Conservation (phyloP, 1,140 invertebrate genomes). For the Oreohelix idahoensis region DNA sequence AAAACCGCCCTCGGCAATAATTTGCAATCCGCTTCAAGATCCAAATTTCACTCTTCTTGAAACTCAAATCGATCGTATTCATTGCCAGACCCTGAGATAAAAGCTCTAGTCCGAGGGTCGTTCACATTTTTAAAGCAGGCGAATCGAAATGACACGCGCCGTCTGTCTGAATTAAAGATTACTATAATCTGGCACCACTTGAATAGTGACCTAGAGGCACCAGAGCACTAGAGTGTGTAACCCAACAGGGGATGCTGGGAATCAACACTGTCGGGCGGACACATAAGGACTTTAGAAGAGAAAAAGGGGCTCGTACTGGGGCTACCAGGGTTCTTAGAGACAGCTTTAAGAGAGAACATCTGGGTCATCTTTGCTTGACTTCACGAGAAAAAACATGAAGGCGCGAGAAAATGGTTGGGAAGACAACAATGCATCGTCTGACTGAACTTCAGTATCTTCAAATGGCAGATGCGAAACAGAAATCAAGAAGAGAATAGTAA, state of each 20-base stretch:
- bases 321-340: no score
- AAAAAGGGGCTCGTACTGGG: no score
- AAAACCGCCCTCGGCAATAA: not conserved
- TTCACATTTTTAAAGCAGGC: not conserved
- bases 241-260: not conserved
- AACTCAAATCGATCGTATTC: not conserved
- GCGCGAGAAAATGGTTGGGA: no score
- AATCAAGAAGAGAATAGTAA: no score
- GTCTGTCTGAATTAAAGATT: constrained; percentile 20
- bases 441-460: no score
- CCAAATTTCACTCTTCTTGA: constrained; percentile 12
- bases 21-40: not conserved
- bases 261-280: not conserved
- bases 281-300: no score
- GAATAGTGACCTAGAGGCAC: not conserved
- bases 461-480: no score
- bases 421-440: no score
- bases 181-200: constrained; percentile 4
- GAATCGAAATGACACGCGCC: constrained; percentile 14
- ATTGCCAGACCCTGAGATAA: not conserved
- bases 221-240: not conserved
- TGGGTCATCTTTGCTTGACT: no score
- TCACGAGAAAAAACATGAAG: no score
- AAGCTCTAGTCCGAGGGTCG: not conserved
- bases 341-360: no score